Evolutionary conservation across 2,888 invertebrate species (phyloP).

Genomic region (Epistrophe grossulariae): DNA sequence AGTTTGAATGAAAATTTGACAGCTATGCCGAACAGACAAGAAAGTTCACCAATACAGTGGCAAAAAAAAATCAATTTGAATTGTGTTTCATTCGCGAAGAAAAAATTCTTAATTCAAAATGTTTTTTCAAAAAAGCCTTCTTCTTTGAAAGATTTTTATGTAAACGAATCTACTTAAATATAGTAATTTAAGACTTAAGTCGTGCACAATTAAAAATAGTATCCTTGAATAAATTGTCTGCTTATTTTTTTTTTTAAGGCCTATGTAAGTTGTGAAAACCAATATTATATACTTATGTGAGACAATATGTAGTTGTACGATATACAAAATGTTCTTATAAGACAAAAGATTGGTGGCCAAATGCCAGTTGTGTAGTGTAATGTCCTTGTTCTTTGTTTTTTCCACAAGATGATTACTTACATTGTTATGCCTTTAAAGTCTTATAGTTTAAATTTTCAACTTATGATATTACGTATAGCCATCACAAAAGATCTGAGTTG

Average conservation of each 20-base stretch:
- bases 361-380: not conserved
- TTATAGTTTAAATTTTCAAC: not conserved
- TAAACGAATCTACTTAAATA: no score
- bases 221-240: not conserved
- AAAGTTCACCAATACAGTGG: no score
- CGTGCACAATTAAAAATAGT: not conserved
- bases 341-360: not conserved
- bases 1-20: no score
- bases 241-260: not conserved
- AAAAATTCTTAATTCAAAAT: no score
- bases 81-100: no score
- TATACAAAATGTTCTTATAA: not conserved
- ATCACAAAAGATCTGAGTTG: not conserved
- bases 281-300: not conserved
- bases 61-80: no score
- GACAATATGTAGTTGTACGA: not conserved
- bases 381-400: slow-evolving; percentile 1
- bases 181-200: not conserved
- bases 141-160: no score
- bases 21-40: no score
- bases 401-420: not conserved
- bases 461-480: not conserved
- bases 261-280: not conserved
- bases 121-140: no score
- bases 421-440: not conserved